phyloP scores from a whole-genome alignment of 2,888 invertebrate species.

The Aproaerema taeniolella region DNA sequence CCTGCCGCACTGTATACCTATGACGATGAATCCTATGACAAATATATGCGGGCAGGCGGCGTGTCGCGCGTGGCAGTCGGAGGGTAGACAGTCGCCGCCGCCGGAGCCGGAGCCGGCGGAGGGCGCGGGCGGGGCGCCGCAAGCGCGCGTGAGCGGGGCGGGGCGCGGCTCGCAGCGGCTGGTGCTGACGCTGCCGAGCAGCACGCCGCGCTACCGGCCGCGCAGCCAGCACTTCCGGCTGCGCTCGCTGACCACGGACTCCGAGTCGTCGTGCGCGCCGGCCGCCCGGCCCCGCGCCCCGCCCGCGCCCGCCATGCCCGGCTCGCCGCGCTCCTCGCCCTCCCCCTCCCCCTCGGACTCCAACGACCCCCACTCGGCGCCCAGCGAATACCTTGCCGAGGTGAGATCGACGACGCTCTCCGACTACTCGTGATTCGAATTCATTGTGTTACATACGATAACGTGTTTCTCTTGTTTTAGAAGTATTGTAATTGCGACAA shows the following conservation, averaged over 20 bases:
- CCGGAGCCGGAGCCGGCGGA: constrained; percentile 21
- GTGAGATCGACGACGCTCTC: constrained; percentile 51
- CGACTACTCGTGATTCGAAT: no score
- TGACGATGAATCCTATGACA: no score
- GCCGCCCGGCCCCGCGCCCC: not conserved
- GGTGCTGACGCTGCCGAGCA: constrained; percentile 14
- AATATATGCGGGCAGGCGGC: constrained; percentile 16
- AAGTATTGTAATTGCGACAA: no score
- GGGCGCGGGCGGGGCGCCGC: constrained; percentile 23
- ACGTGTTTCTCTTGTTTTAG: no score
- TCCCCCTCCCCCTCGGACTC: constrained; percentile 80
- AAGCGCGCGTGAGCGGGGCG: constrained; percentile 15
- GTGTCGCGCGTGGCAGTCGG: constrained; percentile 4
- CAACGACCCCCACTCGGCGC: constrained; percentile 85
- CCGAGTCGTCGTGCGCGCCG: constrained; percentile 6
- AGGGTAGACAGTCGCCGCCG: constrained; percentile 12
- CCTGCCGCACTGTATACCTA: no score
- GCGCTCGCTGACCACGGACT: constrained; percentile 1
- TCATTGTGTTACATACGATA: no score
- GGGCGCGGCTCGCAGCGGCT: constrained; percentile 7
- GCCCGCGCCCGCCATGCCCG: not conserved
- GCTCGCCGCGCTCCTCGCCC: not conserved
- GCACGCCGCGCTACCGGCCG: constrained; percentile 12
- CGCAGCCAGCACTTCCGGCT: constrained; percentile 8
- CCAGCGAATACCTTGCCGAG: constrained; percentile 87